Evolutionary conservation across 2,888 invertebrate species (phyloP), one percentile per base, ranked within the genome.

Genomic region (Sturmia bella): DNA sequence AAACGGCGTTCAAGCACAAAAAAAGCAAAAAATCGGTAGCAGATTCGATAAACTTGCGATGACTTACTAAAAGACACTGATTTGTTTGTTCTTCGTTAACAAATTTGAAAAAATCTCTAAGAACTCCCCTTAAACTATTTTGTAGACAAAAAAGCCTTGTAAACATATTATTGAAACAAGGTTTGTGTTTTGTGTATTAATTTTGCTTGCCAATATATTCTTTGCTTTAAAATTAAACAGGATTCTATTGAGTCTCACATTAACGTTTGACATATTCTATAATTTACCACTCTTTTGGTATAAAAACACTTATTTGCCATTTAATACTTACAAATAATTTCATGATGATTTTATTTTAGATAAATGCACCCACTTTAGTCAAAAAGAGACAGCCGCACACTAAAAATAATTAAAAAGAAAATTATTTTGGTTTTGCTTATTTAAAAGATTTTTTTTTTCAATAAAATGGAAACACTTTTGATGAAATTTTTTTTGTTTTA

Each of bases 281-380:
- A 24, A 11, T 15, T 43, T 43, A 2, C 1, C 57, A 17, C 54
- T 50, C 41, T 63, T 56, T 24, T 39, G 32, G 59, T 66, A 48
- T 6, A 45, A 50, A 19, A 39, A 27, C 3, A 37, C 32, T 32
- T 32, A 32, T 7, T 3, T 13, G 7, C n/a, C n/a, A n/a, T 37
- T 21, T 11, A 21, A 76, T 84, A 84, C 84, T 84, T 84, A 84
- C 84, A 82, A 84, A 84, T 59, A 84, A 48, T 76, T 84, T 84
- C 84, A 84, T 84, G 81, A 24, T 84, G 59, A 73, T 63, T 56
- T 59, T 61, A 3, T 64, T 56, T 21, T 41, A 15, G 52, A 70
- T 56, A 77, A 75, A 80, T 37, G 69, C 76, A 56, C 64, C 80
- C 77, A 74, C 74, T 82, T 64, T 61, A 54, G 17, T 52, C 2